Percentiles rank a stretch among this genome's conserved stretches.
These are phyloP conservation scores for Neodiprion fabricii DNA, from an alignment of 1,140 invertebrate genomes.

Conservation along the genomic window DNA sequence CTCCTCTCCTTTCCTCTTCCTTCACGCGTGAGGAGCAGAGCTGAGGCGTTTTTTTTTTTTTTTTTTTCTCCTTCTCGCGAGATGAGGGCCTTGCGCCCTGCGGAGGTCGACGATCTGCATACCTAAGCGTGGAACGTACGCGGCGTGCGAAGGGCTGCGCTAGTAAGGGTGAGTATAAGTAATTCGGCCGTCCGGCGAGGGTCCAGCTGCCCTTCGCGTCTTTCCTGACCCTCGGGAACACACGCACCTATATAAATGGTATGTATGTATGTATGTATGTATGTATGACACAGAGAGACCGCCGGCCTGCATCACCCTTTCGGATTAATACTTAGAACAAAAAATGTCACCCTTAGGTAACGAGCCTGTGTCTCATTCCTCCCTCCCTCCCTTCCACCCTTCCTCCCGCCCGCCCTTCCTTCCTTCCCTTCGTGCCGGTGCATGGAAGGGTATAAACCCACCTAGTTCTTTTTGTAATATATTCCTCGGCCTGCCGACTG, in stretches of 20 bases:
- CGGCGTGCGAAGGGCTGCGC: no score
- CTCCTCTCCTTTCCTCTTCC: neutral
- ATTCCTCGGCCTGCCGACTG: neutral
- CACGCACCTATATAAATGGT: no score
- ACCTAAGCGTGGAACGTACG: neutral
- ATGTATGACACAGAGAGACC: neutral
- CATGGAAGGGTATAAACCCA: no score
- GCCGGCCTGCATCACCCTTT: slow-evolving; percentile 3
- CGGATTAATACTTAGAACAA: slow-evolving; percentile 7
- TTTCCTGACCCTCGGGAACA: neutral
- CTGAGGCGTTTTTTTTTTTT: neutral
- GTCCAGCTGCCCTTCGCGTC: slow-evolving; percentile 4
- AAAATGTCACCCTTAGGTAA: slow-evolving; percentile 5
- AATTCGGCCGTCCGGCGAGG: neutral
- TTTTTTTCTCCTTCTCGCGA: neutral
- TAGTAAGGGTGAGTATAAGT: neutral
- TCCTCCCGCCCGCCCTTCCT: neutral
- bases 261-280: no score
- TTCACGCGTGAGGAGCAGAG: neutral
- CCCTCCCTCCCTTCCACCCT: neutral
- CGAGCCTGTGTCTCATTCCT: neutral
- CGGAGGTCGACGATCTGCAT: slow-evolving; percentile 4
- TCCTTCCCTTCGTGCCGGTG: no score
- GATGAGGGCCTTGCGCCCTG: neutral
- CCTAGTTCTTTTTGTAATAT: neutral